Percentiles rank a stretch among this genome's conserved stretches.
Conservation (phyloP, 2,113 vertebrate genomes). For the Nesospiza acunhae region DNA sequence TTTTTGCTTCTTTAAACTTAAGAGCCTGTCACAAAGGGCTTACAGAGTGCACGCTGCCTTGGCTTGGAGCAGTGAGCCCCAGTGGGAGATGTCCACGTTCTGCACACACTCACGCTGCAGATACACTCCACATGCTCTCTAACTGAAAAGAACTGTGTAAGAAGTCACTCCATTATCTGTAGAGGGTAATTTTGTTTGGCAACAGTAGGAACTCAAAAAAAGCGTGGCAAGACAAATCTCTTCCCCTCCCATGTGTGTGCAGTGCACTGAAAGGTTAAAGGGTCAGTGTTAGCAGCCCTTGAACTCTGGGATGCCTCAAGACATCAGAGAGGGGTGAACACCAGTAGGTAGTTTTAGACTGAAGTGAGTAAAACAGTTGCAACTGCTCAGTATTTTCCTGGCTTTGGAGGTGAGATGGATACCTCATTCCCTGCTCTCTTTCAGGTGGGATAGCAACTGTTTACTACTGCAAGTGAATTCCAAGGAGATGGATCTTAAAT, state of each 20-base stretch:
- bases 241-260: not conserved
- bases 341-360: not conserved
- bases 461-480: not conserved
- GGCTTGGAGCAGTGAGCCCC: not conserved
- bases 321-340: not conserved
- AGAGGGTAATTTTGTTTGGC: not conserved
- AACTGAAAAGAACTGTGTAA: not conserved
- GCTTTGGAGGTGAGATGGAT: not conserved
- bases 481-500: not conserved
- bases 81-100: not conserved
- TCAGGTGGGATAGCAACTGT: not conserved
- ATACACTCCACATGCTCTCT: not conserved
- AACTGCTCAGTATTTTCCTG: not conserved
- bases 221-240: not conserved
- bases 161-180: not conserved
- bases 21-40: not conserved
- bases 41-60: rapidly evolving
- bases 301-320: not conserved
- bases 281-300: not conserved
- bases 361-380: not conserved
- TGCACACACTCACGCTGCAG: not conserved
- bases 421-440: not conserved
- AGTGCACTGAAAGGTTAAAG: not conserved
- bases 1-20: not conserved
- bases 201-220: not conserved